These are phyloP conservation scores for Rhagophthalmus giganteus DNA, from an alignment of 2,888 invertebrate genomes.

Conservation along the genomic window DNA sequence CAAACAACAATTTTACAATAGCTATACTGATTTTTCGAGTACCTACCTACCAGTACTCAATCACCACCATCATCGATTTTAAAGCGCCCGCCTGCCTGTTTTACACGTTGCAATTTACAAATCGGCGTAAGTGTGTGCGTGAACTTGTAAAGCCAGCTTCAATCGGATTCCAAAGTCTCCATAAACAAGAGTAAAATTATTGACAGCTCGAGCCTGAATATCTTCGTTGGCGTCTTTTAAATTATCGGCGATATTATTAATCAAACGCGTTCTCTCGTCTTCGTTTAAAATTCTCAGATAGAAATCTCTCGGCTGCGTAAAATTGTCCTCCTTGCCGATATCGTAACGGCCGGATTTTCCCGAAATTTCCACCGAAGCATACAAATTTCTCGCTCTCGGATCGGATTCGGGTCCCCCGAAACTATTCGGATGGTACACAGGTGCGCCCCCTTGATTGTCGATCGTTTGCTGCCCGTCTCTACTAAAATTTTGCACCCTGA, in stretches of 20 bases:
- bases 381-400: slow-evolving; percentile 63
- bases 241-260: slow-evolving; percentile 79
- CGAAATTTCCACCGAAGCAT: slow-evolving; percentile 61
- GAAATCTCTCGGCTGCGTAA: slow-evolving; percentile 79
- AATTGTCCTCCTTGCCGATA: slow-evolving; percentile 88
- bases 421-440: slow-evolving; percentile 97
- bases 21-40: too few relatives aligned
- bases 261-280: slow-evolving; percentile 70
- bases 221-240: slow-evolving; percentile 78
- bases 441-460: slow-evolving; percentile 85
- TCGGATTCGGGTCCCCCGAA: slow-evolving; percentile 84
- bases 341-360: slow-evolving; percentile 83
- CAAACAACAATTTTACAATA: too few relatives aligned
- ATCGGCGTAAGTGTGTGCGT: neutral
- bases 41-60: too few relatives aligned
- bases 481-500: slow-evolving; percentile 76
- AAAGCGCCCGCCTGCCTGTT: too few relatives aligned
- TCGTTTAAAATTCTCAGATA: slow-evolving; percentile 79
- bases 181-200: slow-evolving; percentile 79
- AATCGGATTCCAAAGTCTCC: slow-evolving; percentile 76
- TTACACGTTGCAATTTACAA: too few relatives aligned
- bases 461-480: slow-evolving; percentile 82
- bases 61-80: too few relatives aligned
- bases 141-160: slow-evolving; percentile 33
- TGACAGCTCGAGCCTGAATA: slow-evolving; percentile 83